Evolutionary conservation across 2,113 vertebrate genomes (phyloP).

Genomic region (Thalassoma bifasciatum): DNA sequence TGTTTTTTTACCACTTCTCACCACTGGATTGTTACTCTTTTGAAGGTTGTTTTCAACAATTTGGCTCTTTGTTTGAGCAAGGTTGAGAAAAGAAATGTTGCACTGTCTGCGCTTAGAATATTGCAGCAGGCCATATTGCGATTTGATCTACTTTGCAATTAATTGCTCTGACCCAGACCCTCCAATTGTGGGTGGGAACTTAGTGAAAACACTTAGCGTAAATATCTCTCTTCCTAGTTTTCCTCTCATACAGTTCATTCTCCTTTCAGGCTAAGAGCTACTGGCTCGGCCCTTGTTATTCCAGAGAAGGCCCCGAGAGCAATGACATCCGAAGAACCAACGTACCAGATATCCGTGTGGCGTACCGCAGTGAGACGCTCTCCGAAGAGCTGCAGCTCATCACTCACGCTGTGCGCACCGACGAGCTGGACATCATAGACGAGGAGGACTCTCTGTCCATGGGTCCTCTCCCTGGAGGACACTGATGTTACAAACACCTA

Average conservation of each 20-base stretch:
- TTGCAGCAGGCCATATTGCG: too few relatives aligned
- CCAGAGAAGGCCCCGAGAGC: conserved; percentile 87
- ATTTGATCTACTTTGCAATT: too few relatives aligned
- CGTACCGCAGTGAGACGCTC: conserved; percentile 91
- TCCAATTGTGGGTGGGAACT: not conserved
- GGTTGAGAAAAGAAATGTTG: too few relatives aligned
- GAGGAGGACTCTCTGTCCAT: conserved; percentile 85
- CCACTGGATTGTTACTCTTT: too few relatives aligned
- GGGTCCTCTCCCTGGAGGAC: conserved; percentile 64
- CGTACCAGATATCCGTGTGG: conserved; percentile 92
- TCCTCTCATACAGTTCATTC: not conserved
- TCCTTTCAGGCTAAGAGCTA: conserved; percentile 89
- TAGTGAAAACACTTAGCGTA: too few relatives aligned
- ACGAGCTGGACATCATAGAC: conserved; percentile 85
- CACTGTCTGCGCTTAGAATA: too few relatives aligned
- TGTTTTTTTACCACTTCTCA: too few relatives aligned
- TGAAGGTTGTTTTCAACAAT: too few relatives aligned
- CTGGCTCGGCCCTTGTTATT: conserved; percentile 91
- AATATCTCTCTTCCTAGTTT: not conserved
- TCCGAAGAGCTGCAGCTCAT: conserved; percentile 94
- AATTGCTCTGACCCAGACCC: too few relatives aligned
- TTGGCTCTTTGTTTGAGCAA: too few relatives aligned
- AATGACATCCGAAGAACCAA: conserved; percentile 96
- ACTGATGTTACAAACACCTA: conserved; percentile 14
- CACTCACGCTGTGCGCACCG: conserved; percentile 89